Percentiles rank a stretch among this genome's conserved stretches.
These are phyloP conservation scores for Ostrea denselamellosa DNA, from an alignment of 1,140 invertebrate genomes.

Conservation along the genomic window DNA sequence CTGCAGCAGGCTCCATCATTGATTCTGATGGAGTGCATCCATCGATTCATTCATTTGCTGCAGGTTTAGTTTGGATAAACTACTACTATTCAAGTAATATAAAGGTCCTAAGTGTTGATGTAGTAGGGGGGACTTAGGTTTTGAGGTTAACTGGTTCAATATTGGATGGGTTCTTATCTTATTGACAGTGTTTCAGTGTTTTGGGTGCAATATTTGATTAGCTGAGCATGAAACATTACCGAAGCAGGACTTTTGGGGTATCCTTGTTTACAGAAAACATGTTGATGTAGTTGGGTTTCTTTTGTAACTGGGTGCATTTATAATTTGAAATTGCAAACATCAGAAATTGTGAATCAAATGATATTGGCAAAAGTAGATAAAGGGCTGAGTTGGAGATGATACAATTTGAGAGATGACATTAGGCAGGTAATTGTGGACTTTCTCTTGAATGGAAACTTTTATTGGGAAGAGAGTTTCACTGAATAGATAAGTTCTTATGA, in stretches of 20 bases:
- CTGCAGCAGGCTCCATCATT: conserved; percentile 14
- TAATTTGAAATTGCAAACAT: neutral
- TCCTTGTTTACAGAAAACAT: neutral
- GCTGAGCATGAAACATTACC: neutral
- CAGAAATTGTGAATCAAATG: neutral
- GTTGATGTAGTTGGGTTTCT: neutral
- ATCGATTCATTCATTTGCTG: neutral
- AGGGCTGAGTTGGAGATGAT: neutral
- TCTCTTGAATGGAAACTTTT: neutral
- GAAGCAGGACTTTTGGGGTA: neutral
- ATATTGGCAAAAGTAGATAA: neutral
- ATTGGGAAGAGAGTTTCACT: neutral
- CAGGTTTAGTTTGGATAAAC: conserved; percentile 8
- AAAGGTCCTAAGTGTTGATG: neutral
- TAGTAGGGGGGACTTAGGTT: neutral
- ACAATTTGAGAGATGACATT: neutral
- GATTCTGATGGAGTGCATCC: conserved; percentile 1
- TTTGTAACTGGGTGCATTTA: neutral
- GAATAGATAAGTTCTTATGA: neutral
- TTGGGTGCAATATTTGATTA: neutral
- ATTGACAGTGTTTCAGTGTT: neutral
- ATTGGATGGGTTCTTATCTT: neutral
- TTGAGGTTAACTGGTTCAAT: neutral
- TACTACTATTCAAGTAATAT: neutral
- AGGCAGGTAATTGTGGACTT: neutral